phyloP scores from a whole-genome alignment of 1,140 invertebrate species.

The Eupristina koningsbergeri region DNA sequence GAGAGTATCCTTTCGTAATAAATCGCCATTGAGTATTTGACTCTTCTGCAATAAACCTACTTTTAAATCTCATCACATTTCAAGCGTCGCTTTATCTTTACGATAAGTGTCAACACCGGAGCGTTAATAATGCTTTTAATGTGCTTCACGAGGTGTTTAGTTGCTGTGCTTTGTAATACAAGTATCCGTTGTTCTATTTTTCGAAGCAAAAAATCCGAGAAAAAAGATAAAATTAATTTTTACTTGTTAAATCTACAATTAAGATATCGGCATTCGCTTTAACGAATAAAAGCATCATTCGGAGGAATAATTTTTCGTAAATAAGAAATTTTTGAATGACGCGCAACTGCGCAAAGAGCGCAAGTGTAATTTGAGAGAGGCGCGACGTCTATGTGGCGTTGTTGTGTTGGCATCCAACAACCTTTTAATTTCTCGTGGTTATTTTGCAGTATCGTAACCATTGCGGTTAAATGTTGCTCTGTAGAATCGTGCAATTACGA shows the following conservation, averaged over 20 bases:
- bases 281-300: background rate
- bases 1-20: conserved; percentile 1
- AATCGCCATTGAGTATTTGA: conserved; percentile 28
- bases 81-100: conserved; percentile 46
- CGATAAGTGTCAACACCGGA: conserved; percentile 34
- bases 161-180: background rate
- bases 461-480: conserved; percentile 38
- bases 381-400: background rate
- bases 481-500: conserved; percentile 14
- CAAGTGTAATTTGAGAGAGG: background rate
- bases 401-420: conserved; percentile 37
- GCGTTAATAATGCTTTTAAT: conserved; percentile 17
- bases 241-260: background rate
- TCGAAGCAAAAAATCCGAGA: too few species aligned
- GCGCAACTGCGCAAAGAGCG: background rate
- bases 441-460: conserved; percentile 24
- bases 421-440: conserved; percentile 34
- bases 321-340: background rate
- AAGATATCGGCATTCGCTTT: background rate
- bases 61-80: conserved; percentile 48
- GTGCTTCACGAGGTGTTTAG: background rate
- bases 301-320: background rate
- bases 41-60: conserved; percentile 37
- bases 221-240: background rate
- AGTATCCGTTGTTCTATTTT: too few species aligned